Evolutionary conservation across 2,113 vertebrate genomes (phyloP), one percentile per base, ranked within the genome.

Genomic region (Coracopsis vasa): DNA sequence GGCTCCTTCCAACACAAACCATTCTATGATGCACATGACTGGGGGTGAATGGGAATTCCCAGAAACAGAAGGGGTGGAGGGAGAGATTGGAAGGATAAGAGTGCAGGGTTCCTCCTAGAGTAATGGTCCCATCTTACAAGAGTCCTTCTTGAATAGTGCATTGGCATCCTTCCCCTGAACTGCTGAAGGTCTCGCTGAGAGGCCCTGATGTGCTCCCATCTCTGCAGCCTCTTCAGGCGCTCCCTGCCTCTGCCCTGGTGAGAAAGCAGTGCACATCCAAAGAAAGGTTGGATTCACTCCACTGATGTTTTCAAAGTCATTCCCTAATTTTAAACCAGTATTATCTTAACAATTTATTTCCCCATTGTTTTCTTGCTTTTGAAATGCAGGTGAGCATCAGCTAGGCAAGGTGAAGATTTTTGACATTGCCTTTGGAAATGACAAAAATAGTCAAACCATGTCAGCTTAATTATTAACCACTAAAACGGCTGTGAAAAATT

Each of bases 401-500:
- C 31, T 9, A 35, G 71, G 64, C 10, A 33, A 70, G 29, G 28
- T 2, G 83, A 58, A 45, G 62, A 60, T 53, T 47, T 56, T 24
- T 58, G 56, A 35, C 56, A 15, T 10, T 71, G 77, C 91, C 77
- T 86, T 58, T 28, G 58, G 81, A 58, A 91, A 81, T 28, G 39
- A 27, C 41, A 62, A 19, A 44, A 67, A 48, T 0, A 58, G 58
- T 39, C 72, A 61, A 35, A 78, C 33, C 20, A 16, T 44, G 39
- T 7, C 39, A 95, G 69, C 54, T 89, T 87, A 82, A 74, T 77
- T 80, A 94, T 94, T 91, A 90, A 84, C 86, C 72, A 39, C 67
- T 27, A 12, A 61, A 94, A 69, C 14, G 44, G 66, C 83, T 25
- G 42, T 33, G 79, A 31, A 50, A 35, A 86, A 78, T 13, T 58